phyloP scores from a whole-genome alignment of 2,888 invertebrate species.

The Polia nebulosa region DNA sequence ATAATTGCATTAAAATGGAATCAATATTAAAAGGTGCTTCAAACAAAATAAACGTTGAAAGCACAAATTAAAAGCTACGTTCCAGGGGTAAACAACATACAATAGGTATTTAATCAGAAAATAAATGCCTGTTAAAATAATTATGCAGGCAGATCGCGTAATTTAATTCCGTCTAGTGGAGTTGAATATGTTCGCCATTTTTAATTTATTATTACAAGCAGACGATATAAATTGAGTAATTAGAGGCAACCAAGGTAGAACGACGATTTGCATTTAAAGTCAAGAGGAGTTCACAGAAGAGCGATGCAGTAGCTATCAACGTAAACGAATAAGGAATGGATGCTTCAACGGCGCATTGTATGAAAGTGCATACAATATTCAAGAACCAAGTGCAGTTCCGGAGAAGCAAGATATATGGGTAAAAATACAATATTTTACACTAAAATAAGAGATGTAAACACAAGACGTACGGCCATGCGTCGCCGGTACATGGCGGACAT shows the following conservation, averaged over 20 bases:
- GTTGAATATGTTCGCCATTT: not conserved
- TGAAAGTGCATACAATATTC: constrained; percentile 36
- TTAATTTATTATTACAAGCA: not conserved
- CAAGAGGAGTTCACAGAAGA: not conserved
- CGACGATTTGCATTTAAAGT: not conserved
- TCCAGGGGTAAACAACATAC: not conserved
- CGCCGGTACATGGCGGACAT: too few relatives aligned
- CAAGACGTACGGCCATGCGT: too few relatives aligned
- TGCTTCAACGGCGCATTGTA: constrained; percentile 9
- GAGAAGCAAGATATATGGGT: constrained; percentile 17
- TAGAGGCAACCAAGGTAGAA: not conserved
- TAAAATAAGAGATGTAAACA: not conserved
- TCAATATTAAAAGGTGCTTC: not conserved
- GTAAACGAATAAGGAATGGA: constrained; percentile 39
- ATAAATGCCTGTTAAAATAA: constrained; percentile 27
- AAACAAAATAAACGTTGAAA: constrained; percentile 1
- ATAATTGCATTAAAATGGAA: not conserved
- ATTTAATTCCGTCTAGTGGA: constrained; percentile 13
- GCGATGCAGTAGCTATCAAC: constrained; percentile 12
- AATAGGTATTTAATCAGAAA: not conserved
- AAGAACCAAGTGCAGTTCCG: constrained; percentile 32
- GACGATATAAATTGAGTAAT: not conserved
- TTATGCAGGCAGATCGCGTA: constrained; percentile 4
- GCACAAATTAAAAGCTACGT: not conserved
- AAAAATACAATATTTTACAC: constrained; percentile 3